Conservation (phyloP, 1,140 invertebrate genomes). For the Dendroctonus ponderosae region DNA sequence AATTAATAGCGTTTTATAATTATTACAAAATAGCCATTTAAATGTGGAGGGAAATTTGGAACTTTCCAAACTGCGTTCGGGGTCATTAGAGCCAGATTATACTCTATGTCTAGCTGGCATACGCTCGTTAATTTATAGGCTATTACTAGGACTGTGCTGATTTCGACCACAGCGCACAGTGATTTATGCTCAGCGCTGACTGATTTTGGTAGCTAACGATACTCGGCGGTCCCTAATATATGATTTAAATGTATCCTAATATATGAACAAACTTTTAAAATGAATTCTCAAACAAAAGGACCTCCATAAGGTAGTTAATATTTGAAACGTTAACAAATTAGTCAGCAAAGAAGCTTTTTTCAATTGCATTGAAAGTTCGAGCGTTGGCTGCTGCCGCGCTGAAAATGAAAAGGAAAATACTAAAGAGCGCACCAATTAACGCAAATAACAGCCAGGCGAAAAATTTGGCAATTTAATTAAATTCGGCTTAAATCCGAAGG, state of each 20-base stretch:
- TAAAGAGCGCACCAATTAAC: slow-evolving; percentile 16
- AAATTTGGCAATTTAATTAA: slow-evolving; percentile 27
- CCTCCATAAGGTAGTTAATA: too few relatives aligned
- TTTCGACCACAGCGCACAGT: slow-evolving; percentile 9
- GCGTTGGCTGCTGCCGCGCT: not conserved
- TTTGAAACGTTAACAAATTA: too few relatives aligned
- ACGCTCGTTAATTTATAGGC: slow-evolving; percentile 11
- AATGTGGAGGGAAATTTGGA: too few relatives aligned
- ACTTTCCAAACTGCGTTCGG: not conserved
- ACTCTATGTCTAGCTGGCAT: slow-evolving; percentile 10
- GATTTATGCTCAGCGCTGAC: slow-evolving; percentile 8
- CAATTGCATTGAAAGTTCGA: slow-evolving; percentile 17
- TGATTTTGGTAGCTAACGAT: slow-evolving; percentile 15
- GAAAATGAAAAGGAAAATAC: slow-evolving; percentile 3
- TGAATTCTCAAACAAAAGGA: not conserved
- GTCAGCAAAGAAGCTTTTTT: slow-evolving; percentile 10
- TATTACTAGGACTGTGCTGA: slow-evolving; percentile 12
- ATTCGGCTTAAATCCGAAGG: slow-evolving; percentile 14
- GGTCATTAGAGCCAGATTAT: slow-evolving; percentile 6
- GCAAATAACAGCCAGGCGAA: slow-evolving; percentile 18
- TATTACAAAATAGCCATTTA: too few relatives aligned
- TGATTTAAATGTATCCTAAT: too few relatives aligned
- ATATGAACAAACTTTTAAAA: too few relatives aligned
- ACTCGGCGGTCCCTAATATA: too few relatives aligned
- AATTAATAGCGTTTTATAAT: too few relatives aligned